Conservation (phyloP, 2,113 vertebrate species). For the Vidua macroura region DNA sequence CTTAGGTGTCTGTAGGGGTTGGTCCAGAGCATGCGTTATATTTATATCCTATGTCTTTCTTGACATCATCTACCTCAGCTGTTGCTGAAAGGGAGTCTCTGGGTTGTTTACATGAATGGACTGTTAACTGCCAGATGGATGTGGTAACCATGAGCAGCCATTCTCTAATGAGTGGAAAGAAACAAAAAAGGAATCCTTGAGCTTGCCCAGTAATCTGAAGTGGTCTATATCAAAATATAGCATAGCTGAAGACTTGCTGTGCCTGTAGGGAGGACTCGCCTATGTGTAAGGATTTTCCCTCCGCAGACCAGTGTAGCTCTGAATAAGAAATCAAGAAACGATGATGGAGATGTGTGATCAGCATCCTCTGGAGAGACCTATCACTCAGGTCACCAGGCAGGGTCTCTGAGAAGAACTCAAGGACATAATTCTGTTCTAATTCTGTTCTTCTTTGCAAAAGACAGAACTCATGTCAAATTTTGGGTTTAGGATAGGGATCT, state of each 20-base stretch:
- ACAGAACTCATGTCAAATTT: too few species aligned
- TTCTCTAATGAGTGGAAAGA: background rate
- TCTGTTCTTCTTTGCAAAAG: background rate
- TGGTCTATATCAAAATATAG: background rate
- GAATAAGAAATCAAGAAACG: background rate
- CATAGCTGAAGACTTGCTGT: background rate
- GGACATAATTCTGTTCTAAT: background rate
- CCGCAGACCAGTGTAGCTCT: fast-evolving
- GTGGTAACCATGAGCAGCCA: background rate
- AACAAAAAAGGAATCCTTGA: background rate
- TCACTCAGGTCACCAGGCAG: background rate
- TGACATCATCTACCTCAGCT: background rate
- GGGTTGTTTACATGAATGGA: background rate
- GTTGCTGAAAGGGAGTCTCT: background rate
- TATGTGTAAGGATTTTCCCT: background rate
- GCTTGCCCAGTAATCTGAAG: background rate
- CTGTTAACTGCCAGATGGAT: background rate
- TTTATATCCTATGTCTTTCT: background rate
- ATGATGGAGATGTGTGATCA: background rate
- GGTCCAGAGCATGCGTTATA: background rate
- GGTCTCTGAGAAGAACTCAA: background rate
- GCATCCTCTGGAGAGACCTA: background rate
- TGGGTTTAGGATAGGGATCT: background rate
- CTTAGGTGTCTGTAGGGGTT: background rate
- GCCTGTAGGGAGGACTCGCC: background rate